These are phyloP conservation scores for Thumatha senex DNA, from an alignment of 2,888 invertebrate species.

Conservation along the genomic window DNA sequence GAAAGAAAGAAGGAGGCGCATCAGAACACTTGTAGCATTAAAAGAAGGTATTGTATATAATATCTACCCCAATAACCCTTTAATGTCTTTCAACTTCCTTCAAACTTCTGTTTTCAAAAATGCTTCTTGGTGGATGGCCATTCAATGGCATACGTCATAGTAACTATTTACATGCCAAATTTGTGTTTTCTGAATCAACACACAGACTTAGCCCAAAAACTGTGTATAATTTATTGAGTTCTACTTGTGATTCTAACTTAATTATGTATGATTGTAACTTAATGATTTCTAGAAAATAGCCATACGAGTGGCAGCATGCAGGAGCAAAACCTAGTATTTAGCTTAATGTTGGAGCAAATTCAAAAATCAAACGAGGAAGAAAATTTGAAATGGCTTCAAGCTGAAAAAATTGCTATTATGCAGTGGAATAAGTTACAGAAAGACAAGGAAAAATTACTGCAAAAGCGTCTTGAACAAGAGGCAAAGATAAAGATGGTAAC, in stretches of 20 bases:
- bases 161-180: too few relatives aligned
- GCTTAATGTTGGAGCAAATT: constrained; percentile 80
- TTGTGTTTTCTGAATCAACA: too few relatives aligned
- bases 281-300: constrained; percentile 20
- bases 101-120: too few relatives aligned
- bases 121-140: too few relatives aligned
- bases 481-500: constrained; percentile 76
- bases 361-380: constrained; percentile 78
- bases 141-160: too few relatives aligned
- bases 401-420: constrained; percentile 85
- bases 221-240: too few relatives aligned
- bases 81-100: too few relatives aligned
- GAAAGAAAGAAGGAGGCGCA: constrained; percentile 87
- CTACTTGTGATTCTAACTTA: too few relatives aligned
- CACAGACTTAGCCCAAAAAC: too few relatives aligned
- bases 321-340: constrained; percentile 73
- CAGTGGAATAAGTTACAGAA: constrained; percentile 86
- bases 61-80: too few relatives aligned
- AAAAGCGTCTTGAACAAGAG: constrained; percentile 84
- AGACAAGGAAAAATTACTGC: constrained; percentile 79
- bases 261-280: too few relatives aligned
- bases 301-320: constrained; percentile 20
- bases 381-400: constrained; percentile 86
- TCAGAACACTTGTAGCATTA: constrained; percentile 84
- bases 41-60: constrained; percentile 77